Base-by-base conservation (phyloP, 2,797 vertebrate genomes). In the Acipenser oxyrinchus region DNA sequence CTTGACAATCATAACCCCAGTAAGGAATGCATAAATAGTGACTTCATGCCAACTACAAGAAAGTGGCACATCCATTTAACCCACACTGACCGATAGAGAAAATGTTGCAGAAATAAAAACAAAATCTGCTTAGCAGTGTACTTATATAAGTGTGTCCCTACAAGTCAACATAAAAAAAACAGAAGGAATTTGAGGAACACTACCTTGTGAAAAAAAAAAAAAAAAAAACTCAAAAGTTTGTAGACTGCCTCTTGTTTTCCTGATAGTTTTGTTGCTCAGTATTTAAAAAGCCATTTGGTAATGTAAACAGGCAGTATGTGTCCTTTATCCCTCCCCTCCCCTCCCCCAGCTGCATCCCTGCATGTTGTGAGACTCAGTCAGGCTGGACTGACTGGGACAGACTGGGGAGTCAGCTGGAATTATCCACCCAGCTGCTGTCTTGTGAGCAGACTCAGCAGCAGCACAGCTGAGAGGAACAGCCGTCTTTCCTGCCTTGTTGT, bases 371-470 rank as follows among this genome's bases (percentile, higher is more conserved):
- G 55, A 13, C 12, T 13, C 55, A n/a, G 13, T 11, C 13, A 13
- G 55, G 55, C 55, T 58, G 48, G 60, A 7, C 60, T 62, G 60
- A 10, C 60, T 9, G 48, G 48, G 60, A 48, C 48, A 48, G 60
- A 48, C 13, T 62, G 60, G 18, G 48, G 18, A 48, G 18, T 62
- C 60, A 62, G 13, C 60, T 62, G 60, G 60, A 62, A 37, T 48
- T 62, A 23, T 37, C 60, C 60, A 18, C 48, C 60, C 60, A 62
- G 60, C 60, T 62, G 60, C 60, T 62, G 60, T 62, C 60, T 48
- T 18, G 60, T 12, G 48, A 62, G 18, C 48, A 23, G 6, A 9
- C 60, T 62, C 60, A n/a, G 8, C 60, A 23, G 48, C 60, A n/a
- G 13, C 18, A 48, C 60, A 48, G 60, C 60, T 62, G 60, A 62